These are phyloP conservation scores for Syrista parreyssii DNA, from an alignment of 2,888 invertebrate genomes.

Conservation along the genomic window DNA sequence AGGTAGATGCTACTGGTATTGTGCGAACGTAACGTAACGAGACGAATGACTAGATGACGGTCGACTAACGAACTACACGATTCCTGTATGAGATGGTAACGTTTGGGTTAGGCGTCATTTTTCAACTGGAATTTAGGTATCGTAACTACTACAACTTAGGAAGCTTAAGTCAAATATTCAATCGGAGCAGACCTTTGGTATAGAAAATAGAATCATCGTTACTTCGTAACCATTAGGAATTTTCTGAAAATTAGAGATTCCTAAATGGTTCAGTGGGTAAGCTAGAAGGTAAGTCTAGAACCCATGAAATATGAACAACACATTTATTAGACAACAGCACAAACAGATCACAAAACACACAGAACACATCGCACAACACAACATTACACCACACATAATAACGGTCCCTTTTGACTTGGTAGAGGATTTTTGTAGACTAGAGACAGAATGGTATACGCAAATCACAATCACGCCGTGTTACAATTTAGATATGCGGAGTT, in stretches of 20 bases:
- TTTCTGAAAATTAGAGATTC: background rate
- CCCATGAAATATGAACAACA: background rate
- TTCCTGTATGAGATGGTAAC: background rate
- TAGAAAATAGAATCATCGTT: background rate
- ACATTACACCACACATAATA: constrained; percentile 58
- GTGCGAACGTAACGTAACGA: constrained; percentile 49
- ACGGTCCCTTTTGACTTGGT: constrained; percentile 4
- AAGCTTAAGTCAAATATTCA: background rate
- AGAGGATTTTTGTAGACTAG: background rate
- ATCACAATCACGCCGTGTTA: background rate
- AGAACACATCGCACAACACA: constrained; percentile 65
- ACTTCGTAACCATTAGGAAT: background rate
- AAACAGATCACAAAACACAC: constrained; percentile 23
- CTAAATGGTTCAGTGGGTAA: background rate
- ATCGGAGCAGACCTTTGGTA: background rate
- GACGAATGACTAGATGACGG: background rate
- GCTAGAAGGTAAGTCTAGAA: background rate
- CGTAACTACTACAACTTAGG: background rate
- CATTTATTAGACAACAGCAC: constrained; percentile 27
- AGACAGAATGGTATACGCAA: background rate
- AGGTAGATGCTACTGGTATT: constrained; percentile 36
- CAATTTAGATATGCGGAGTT: background rate
- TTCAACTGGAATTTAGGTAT: background rate
- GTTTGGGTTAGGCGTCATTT: background rate
- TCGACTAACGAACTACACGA: background rate